Base-by-base conservation (phyloP, 2,888 invertebrate species). In the Limnephilus rhombicus region DNA sequence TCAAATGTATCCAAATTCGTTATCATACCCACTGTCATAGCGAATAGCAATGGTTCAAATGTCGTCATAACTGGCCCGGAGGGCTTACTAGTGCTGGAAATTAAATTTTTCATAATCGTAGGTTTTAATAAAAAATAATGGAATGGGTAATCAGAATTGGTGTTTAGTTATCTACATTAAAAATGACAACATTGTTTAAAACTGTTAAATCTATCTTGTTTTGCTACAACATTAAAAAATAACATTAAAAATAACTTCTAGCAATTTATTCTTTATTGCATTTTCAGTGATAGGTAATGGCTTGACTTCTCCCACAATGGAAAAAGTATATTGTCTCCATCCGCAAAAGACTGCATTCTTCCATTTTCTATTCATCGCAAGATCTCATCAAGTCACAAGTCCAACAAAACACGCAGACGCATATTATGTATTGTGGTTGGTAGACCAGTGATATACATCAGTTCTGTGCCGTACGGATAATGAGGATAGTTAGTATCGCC, bases 401-500 rank as follows among this genome's bases (percentile, higher is more conserved):
- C 53, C 53, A 68, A 24, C 53, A 15, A 53, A 53, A 68, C 53
- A 68, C 53, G 53, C 53, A 68, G 53, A 68, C 53, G 18, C 53
- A 24, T 68, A 68, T 68, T 68, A 68, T 68, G 53, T 68, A 68
- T 68, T 68, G 53, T 68, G 53, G 18, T 24, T 18, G 53, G 18
- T 24, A 68, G 53, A 24, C 53, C 24, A 68, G 53, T 68, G 53
- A 68, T 68, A 68, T 68, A 68, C 53, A 68, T 68, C 53, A 68
- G 53, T 68, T 68, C 53, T 24, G 53, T 68, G 53, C 53, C 24
- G 53, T 68, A 68, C 37, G 37, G 34, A 31, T 37, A 83, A 83
- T 34, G 83, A 83, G 83, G 31, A 83, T 83, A 83, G 34, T 83
- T 37, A 82, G 29, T 29, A 82, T 82, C 15, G 13, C 83, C 83